A percentile compares a stretch with the other conserved stretches of the same genome.
Conservation (phyloP, 2,113 vertebrate genomes). For the Okapia johnstoni region DNA sequence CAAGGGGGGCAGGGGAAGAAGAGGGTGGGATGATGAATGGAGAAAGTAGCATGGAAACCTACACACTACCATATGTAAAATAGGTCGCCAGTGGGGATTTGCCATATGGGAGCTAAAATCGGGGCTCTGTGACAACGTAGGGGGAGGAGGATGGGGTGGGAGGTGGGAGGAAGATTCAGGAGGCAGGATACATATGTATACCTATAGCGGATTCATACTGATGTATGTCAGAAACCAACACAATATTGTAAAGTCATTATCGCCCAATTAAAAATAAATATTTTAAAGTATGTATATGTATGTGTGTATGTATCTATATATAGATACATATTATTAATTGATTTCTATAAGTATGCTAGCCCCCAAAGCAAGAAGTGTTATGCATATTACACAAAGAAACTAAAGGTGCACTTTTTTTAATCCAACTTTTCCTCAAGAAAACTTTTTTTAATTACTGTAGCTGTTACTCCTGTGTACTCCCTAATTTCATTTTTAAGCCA, state of each 20-base stretch:
- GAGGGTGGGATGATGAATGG: neutral
- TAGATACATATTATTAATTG: neutral
- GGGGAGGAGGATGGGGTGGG: neutral
- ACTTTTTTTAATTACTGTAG: constrained; percentile 32
- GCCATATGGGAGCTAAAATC: neutral
- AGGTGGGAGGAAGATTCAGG: neutral
- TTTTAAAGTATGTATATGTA: neutral
- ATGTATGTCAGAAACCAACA: neutral
- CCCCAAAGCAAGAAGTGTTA: neutral
- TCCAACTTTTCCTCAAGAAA: constrained; percentile 39
- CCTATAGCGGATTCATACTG: neutral
- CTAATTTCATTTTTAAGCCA: constrained; percentile 62
- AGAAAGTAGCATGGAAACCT: neutral
- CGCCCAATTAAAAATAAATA: neutral
- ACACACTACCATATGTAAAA: neutral
- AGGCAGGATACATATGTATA: neutral
- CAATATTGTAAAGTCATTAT: neutral
- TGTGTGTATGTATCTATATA: neutral
- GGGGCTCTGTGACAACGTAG: neutral
- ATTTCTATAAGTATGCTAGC: neutral
- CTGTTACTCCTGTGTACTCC: constrained; percentile 27
- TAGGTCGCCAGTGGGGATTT: neutral
- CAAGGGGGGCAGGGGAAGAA: neutral
- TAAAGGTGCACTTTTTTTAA: neutral
- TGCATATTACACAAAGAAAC: neutral